Conservation (phyloP, 2,113 vertebrate genomes). For the Plecturocebus donacophilus region DNA sequence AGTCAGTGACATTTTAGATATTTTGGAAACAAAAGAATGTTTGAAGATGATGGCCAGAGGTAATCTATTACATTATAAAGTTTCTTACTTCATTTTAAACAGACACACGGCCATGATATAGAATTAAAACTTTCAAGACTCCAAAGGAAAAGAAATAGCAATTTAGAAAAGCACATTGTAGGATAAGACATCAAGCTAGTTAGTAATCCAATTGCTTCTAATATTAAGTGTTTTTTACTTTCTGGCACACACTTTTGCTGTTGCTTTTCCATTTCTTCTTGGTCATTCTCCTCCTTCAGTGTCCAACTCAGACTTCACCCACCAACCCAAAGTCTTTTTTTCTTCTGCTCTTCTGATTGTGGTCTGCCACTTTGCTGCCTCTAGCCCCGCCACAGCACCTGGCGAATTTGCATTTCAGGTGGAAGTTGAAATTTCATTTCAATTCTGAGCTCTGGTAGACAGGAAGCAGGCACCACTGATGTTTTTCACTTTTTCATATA, state of each 20-base stretch:
- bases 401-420: neutral
- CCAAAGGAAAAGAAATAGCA: neutral
- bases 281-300: neutral
- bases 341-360: neutral
- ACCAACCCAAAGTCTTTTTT: neutral
- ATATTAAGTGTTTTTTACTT: neutral
- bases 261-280: neutral
- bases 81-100: neutral
- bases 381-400: neutral
- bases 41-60: neutral
- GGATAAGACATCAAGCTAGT: neutral
- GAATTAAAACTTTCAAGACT: slow-evolving; percentile 15
- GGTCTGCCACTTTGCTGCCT: neutral
- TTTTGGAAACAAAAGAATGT: neutral
- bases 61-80: neutral
- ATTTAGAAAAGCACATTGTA: neutral
- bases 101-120: neutral
- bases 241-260: neutral
- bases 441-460: neutral
- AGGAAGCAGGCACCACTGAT: neutral
- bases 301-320: neutral
- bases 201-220: slow-evolving; percentile 10
- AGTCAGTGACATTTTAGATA: too few species aligned
- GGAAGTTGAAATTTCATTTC: too few species aligned
- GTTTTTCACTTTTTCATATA: neutral